Base-by-base conservation (phyloP, 2,113 vertebrate species). In the Phaethon lepturus region DNA sequence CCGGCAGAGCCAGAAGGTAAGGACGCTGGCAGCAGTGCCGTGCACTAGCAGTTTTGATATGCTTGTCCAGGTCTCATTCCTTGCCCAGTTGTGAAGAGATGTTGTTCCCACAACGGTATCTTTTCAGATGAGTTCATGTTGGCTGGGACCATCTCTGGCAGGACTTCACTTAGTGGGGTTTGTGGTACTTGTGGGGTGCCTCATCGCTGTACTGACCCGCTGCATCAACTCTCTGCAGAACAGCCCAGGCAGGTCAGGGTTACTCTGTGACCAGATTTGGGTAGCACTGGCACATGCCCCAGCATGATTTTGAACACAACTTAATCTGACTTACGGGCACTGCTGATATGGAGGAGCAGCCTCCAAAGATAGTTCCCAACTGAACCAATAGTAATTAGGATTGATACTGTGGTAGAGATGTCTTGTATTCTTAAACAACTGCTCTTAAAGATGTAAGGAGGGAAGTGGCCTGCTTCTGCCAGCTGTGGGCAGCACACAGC, bases 1-100 rank as follows among this genome's bases (percentile, higher is more conserved):
- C 99, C 0, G 99, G 99, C 88, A 99, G 99, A 97, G 99, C 99
- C 90, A 98, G 99, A 94, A 99, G 99, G 99, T 99, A 96, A 98
- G 98, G 38, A 73, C 52, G 24, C 13, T 72, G 67, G 74, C 78
- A 73, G 55, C 35, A 28, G 53, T 44, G 79, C 45, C 2, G 0
- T 3, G 3, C 47, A 15, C 29, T 13, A 3, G 13, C 3, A 44
- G 8, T 3, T 63, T 40, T 10, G 29, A 9, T 52, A 13, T 5
- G 18, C 18, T 6, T 0, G 0, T 55, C 33, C 38, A 24, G 4
- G 0, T 29, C 80, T 63, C 72, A 10, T 55, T 81, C 24, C 19
- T 24, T 82, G 38, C 55, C 45, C 72, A 29, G 23, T 4, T 67
- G 35, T 22, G 86, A 45, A 35, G 45, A 31, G 10, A 29, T 13